Base-by-base conservation (phyloP, 2,888 invertebrate species). In the Cheilosia grossa region DNA sequence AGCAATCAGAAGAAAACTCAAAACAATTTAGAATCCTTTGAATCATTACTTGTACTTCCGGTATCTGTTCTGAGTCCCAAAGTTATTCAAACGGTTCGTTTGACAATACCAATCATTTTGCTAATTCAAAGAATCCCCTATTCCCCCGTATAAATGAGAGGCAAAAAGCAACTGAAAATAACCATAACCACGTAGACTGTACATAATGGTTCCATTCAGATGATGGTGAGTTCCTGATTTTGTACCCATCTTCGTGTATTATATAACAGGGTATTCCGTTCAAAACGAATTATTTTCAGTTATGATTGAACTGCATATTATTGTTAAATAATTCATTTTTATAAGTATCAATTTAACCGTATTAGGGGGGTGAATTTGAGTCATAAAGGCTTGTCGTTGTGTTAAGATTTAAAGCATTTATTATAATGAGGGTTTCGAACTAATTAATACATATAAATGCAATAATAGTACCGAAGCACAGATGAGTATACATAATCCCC, bases 11-110 rank as follows among this genome's bases (percentile, higher is more conserved):
- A 89, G 88, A 88, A 90, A 82, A 89, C 83, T 87, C 87, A 88
- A 72, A 89, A 88, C 90, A 90, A 90, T 90, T 90, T 89, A 87
- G 87, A 89, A 88, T 89, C 90, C 90, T 90, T 90, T 90, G 90
- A 89, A 88, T 90, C 90, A 90, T 90, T 90, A 90, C 89, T 89
- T 88, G 79, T 82, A 88, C 89, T 90, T 90, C 90, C 90, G 90
- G 79, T 86, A 85, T 87, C 67, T 72, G 44, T 56, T 82, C 47
- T 51, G 47, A 75, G 19, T 30, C 15, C 17, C 66, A 72, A 82
- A 72, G 64, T 67, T 78, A 78, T 73, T 73, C 82, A 82, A 82
- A 73, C 72, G 67, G 77, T 82, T 54, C 82, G 63, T 78, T 82
- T 73, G 72, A 78, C 77, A 82, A 78, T 72, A 66, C 61, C 77